Percentiles rank a stretch among this genome's conserved stretches.
These are phyloP conservation scores for Oligia fasciuncula DNA, from an alignment of 2,888 invertebrate genomes.

Conservation along the genomic window DNA sequence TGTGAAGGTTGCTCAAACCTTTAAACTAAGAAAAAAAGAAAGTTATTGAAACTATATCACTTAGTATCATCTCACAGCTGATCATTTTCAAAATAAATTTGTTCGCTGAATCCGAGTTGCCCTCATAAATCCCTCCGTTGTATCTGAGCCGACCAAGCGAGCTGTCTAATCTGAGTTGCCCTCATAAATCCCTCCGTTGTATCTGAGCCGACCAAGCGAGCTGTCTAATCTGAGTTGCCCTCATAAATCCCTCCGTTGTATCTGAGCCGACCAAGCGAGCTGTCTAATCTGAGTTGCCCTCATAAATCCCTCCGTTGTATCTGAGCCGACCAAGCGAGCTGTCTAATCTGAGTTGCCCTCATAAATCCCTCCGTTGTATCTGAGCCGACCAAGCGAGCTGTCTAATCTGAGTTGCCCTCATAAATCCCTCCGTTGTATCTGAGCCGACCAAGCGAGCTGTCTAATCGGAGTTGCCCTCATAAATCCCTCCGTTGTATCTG, in stretches of 20 bases:
- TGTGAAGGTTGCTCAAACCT: not conserved
- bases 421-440: not conserved
- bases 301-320: not conserved
- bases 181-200: not conserved
- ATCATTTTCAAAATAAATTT: not conserved
- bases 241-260: not conserved
- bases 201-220: not conserved
- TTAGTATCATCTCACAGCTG: not conserved
- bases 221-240: not conserved
- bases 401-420: not conserved
- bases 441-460: not conserved
- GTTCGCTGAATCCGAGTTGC: not conserved
- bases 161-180: not conserved
- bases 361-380: not conserved
- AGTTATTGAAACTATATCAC: not conserved
- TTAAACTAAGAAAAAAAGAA: not conserved
- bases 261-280: not conserved
- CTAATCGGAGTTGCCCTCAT: conserved; percentile 1
- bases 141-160: not conserved
- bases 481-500: not conserved
- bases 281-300: not conserved
- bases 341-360: not conserved
- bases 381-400: not conserved
- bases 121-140: not conserved
- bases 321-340: not conserved